These are phyloP conservation scores for Patella pellucida DNA, from an alignment of 2,888 invertebrate genomes.

Conservation along the genomic window DNA sequence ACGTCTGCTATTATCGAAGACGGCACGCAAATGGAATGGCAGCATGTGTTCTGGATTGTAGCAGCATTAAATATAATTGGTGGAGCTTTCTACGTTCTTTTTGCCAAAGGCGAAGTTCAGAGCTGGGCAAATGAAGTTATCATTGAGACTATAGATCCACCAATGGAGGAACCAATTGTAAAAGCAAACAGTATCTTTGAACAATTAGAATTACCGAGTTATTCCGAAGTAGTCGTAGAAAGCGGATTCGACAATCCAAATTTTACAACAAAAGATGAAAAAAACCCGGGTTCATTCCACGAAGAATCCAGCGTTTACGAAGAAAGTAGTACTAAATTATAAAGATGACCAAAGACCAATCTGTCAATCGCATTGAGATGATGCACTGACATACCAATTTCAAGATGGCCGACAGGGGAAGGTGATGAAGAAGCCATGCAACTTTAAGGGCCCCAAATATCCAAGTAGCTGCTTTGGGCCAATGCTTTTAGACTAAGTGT, in stretches of 20 bases:
- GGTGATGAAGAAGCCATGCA: too few relatives aligned
- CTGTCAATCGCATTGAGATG: too few relatives aligned
- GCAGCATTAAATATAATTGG: slow-evolving; percentile 74
- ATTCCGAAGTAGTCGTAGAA: not conserved
- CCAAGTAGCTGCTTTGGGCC: too few relatives aligned
- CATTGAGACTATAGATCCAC: not conserved
- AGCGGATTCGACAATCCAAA: not conserved
- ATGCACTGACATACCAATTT: too few relatives aligned
- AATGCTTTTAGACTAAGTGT: too few relatives aligned
- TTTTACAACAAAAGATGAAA: not conserved
- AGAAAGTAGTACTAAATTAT: slow-evolving; percentile 1
- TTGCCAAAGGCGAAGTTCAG: slow-evolving; percentile 59
- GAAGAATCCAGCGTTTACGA: not conserved
- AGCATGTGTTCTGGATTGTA: slow-evolving; percentile 86
- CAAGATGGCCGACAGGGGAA: too few relatives aligned
- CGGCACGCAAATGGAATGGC: slow-evolving; percentile 85
- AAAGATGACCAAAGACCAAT: not conserved
- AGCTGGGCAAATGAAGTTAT: slow-evolving; percentile 38
- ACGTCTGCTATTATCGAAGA: slow-evolving; percentile 29
- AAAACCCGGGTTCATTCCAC: not conserved
- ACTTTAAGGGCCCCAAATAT: too few relatives aligned
- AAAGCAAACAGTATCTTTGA: not conserved
- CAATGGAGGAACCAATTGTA: not conserved
- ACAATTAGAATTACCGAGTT: not conserved
- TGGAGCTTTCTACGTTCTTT: slow-evolving; percentile 62